Evolutionary conservation across 1,140 invertebrate genomes (phyloP), one percentile per base, ranked within the genome.

Genomic region (Planococcus citri): DNA sequence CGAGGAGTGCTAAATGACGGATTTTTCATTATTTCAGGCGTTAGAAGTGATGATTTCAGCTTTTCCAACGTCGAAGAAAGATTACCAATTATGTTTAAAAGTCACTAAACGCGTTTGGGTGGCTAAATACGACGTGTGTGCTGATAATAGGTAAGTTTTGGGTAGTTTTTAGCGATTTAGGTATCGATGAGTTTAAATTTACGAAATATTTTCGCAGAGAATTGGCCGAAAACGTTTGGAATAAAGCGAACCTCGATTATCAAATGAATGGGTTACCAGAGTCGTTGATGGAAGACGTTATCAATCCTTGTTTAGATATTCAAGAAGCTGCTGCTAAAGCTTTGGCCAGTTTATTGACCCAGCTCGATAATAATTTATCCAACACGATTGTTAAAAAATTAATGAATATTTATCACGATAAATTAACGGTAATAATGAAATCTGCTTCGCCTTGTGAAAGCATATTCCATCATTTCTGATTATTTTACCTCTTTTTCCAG

Each of bases 291-390:
- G 75, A 81, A 22, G 92, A 95, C 77, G 80, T 94, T 22, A 85
- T 87, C 72, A 90, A 94, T 78, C 82, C 87, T 0, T 86, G 92
- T 27, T 85, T 88, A 71, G 85, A 86, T 70, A 83, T 97, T 27
- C 87, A 95, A 76, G 83, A 86, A 72, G 85, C 93, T 8, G 86
- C 89, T 1, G 87, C 92, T 0, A 79, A 83, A 71, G 89, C 91
- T 0, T 77, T 95, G 33, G 86, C 90, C 0, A 79, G 82, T 20
- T 79, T 91, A 3, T 78, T 95, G 3, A 78, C 80, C 51, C 75
- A 78, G 87, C 74, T 78, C 78, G 3, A 77, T 80, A 6, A 73
- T 84, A 20, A 74, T 17, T 9, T 68, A 10, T 69, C 71, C 12
- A 71, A 71, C 57, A 37, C 51, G 27, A 68, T 71, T 60, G 61